These are phyloP conservation scores for Rhynchonema sp. DNA, from an alignment of 2,888 invertebrate species.

Conservation along the genomic window DNA sequence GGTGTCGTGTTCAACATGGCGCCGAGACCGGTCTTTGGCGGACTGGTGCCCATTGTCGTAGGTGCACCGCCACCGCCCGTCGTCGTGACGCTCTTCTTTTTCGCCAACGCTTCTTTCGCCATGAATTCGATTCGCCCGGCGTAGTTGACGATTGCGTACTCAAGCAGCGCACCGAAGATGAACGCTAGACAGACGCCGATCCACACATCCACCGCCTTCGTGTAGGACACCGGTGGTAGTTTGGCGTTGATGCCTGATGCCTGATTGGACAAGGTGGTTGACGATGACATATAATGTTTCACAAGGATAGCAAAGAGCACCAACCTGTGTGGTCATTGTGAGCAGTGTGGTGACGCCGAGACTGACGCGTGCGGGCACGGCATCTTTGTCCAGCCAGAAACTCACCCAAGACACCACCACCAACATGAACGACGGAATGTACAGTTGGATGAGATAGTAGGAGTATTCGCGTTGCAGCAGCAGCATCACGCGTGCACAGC, in stretches of 20 bases:
- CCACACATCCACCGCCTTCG: constrained; percentile 76
- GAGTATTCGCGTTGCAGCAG: constrained; percentile 90
- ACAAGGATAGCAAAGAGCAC: no score
- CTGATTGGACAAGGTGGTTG: no score
- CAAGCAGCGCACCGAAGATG: constrained; percentile 81
- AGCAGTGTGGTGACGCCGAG: constrained; percentile 78
- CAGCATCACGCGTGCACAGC: constrained; percentile 82
- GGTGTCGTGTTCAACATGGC: not conserved
- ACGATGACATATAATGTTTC: no score
- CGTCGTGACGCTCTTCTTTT: not conserved
- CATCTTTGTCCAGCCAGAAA: constrained; percentile 70
- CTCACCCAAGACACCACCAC: constrained; percentile 94
- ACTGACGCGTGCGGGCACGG: constrained; percentile 77
- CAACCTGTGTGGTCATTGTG: constrained; percentile 91
- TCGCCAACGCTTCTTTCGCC: constrained; percentile 5
- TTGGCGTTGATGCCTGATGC: constrained; percentile 7
- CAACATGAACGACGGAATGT: constrained; percentile 82
- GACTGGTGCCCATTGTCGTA: not conserved
- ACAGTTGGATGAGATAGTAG: constrained; percentile 94
- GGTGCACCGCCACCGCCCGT: not conserved
- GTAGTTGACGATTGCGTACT: constrained; percentile 90
- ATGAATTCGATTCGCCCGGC: constrained; percentile 56
- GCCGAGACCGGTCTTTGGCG: not conserved
- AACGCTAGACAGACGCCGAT: constrained; percentile 89
- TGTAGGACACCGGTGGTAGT: constrained; percentile 46